Conservation (phyloP, 1,140 invertebrate genomes). For the Euura lappo region DNA sequence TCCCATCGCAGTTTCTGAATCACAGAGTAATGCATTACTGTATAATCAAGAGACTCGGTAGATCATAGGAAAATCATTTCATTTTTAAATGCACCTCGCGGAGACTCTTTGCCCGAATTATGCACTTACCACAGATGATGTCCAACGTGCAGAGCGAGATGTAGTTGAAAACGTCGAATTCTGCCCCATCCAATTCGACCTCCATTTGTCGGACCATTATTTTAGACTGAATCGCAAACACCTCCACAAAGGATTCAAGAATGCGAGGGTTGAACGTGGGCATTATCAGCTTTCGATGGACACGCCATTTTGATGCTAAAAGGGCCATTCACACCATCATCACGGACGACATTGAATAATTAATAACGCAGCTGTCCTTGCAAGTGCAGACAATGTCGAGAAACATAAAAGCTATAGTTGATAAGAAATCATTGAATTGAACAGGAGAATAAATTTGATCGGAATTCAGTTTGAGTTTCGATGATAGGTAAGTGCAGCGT, state of each 20-base stretch:
- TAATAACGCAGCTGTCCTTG: background rate
- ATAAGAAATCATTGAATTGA: no score
- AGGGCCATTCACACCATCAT: conserved; percentile 20
- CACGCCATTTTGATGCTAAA: conserved; percentile 71
- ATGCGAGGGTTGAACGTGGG: conserved; percentile 81
- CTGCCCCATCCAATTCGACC: conserved; percentile 46
- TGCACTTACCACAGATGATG: conserved; percentile 72
- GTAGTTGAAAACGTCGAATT: conserved; percentile 69
- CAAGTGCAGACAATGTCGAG: background rate
- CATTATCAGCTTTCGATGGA: conserved; percentile 72
- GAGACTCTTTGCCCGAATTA: background rate
- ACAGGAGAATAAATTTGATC: no score
- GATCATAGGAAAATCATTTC: no score
- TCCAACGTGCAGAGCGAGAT: conserved; percentile 75
- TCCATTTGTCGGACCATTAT: conserved; percentile 65
- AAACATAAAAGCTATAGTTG: background rate
- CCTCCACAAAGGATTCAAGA: conserved; percentile 73
- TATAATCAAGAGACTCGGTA: no score
- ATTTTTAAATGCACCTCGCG: no score
- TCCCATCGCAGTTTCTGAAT: conserved; percentile 76
- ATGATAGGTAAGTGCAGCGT: no score
- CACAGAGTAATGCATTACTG: conserved; percentile 13
- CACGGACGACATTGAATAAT: background rate
- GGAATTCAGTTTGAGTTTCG: no score
- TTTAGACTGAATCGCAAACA: conserved; percentile 72